These are phyloP conservation scores for zebrafish (Danio rerio) DNA, from an alignment of 2,113 vertebrate species.

Conservation along the genomic window DNA sequence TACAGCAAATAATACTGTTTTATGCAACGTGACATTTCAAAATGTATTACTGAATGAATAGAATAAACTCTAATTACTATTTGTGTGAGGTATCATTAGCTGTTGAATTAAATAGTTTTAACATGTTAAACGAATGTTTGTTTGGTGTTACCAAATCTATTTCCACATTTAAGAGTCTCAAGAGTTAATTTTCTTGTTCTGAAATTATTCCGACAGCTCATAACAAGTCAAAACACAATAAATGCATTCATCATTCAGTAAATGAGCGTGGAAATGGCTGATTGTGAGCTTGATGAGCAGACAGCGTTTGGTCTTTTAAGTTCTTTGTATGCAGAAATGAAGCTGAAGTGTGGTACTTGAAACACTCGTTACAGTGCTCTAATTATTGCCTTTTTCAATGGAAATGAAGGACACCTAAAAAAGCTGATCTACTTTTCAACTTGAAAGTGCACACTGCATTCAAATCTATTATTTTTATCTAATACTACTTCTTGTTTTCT, in stretches of 20 bases:
- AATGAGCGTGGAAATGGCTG: background rate
- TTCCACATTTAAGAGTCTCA: background rate
- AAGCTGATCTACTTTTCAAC: constrained; percentile 21
- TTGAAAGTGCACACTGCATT: background rate
- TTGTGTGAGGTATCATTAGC: background rate
- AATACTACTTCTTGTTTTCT: background rate
- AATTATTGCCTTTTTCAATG: constrained; percentile 23
- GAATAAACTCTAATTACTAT: background rate
- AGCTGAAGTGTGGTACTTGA: background rate
- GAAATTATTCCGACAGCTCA: background rate
- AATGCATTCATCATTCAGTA: constrained; percentile 12
- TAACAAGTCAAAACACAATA: background rate
- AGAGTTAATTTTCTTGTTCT: background rate
- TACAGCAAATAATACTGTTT: background rate
- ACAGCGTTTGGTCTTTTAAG: background rate
- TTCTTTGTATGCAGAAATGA: background rate
- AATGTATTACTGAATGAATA: background rate
- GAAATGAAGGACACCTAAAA: constrained; percentile 10
- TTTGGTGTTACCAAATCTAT: background rate
- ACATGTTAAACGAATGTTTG: background rate
- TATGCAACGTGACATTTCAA: background rate
- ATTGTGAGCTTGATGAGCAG: constrained; percentile 12
- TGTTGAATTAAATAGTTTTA: background rate
- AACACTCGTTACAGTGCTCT: background rate
- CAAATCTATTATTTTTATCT: background rate